These are phyloP conservation scores for Proctacanthus coquilletti DNA, from an alignment of 1,140 invertebrate species.

Conservation along the genomic window DNA sequence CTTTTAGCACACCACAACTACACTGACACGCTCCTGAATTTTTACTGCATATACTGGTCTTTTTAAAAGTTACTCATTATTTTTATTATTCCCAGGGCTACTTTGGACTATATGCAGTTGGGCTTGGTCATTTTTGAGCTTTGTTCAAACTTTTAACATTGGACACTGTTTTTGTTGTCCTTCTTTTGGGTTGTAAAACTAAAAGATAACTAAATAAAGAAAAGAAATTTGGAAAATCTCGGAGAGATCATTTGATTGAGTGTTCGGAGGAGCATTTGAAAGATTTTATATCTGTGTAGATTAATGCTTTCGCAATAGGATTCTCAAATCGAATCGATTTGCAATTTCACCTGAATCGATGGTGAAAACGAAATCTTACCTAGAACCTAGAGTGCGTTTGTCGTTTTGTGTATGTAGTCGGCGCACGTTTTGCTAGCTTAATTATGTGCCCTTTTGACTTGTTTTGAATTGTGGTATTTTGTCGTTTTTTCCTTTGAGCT, in stretches of 20 bases:
- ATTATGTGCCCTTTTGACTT: too few species aligned
- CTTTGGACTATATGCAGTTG: neutral
- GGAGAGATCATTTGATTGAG: neutral
- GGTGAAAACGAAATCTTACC: neutral
- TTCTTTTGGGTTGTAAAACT: too few species aligned
- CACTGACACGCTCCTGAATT: neutral
- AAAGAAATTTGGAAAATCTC: neutral
- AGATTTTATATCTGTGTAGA: too few species aligned
- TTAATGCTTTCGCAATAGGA: too few species aligned
- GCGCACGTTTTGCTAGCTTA: too few species aligned
- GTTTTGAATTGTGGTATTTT: too few species aligned
- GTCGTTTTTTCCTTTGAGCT: too few species aligned
- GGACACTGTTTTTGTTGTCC: too few species aligned
- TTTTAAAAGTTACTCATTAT: neutral
- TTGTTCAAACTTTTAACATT: neutral
- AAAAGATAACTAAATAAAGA: neutral
- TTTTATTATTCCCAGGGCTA: neutral
- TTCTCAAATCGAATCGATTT: too few species aligned
- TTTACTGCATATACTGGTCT: neutral
- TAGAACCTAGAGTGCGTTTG: too few species aligned
- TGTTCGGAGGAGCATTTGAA: too few species aligned
- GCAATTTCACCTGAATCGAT: neutral
- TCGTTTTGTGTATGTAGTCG: too few species aligned
- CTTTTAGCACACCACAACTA: constrained; percentile 2
- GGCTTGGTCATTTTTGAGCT: neutral